These are phyloP conservation scores for Periplaneta americana DNA, from an alignment of 1,140 invertebrate genomes.

Conservation along the genomic window DNA sequence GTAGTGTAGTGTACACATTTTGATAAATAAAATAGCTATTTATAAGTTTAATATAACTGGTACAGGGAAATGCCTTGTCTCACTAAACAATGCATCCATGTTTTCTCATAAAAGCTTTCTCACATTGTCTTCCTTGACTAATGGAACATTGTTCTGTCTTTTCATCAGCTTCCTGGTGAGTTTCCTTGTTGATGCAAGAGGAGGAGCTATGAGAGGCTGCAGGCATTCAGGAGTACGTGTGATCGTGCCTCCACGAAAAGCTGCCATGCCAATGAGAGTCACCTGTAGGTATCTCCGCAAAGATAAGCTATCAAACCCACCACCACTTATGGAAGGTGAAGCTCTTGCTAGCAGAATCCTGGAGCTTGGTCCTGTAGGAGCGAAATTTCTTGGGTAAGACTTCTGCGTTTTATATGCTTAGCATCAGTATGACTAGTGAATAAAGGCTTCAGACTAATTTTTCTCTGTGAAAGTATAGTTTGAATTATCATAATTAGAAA, in stretches of 20 bases:
- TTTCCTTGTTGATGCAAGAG: slow-evolving; percentile 94
- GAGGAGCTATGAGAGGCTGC: slow-evolving; percentile 94
- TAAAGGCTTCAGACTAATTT: no score
- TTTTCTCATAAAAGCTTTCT: no score
- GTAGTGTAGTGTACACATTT: no score
- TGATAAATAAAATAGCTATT: no score
- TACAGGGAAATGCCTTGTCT: no score
- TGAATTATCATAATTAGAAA: no score
- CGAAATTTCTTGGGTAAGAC: slow-evolving; percentile 89
- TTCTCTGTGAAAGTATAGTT: no score
- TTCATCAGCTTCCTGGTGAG: slow-evolving; percentile 92
- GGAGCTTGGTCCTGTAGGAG: slow-evolving; percentile 90
- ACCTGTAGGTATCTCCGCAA: slow-evolving; percentile 84
- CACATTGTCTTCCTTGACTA: no score
- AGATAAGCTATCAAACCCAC: slow-evolving; percentile 77
- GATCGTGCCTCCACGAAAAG: slow-evolving; percentile 90
- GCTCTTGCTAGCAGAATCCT: slow-evolving; percentile 86
- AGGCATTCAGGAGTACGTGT: slow-evolving; percentile 90
- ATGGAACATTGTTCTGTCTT: not conserved
- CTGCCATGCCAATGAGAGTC: slow-evolving; percentile 85
- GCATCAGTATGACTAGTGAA: no score
- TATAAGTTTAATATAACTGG: no score
- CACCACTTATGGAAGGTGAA: slow-evolving; percentile 93
- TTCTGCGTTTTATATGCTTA: not conserved
- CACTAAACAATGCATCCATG: no score